phyloP scores from a whole-genome alignment of 1,140 invertebrate species.

The Trialeurodes vaporariorum region DNA sequence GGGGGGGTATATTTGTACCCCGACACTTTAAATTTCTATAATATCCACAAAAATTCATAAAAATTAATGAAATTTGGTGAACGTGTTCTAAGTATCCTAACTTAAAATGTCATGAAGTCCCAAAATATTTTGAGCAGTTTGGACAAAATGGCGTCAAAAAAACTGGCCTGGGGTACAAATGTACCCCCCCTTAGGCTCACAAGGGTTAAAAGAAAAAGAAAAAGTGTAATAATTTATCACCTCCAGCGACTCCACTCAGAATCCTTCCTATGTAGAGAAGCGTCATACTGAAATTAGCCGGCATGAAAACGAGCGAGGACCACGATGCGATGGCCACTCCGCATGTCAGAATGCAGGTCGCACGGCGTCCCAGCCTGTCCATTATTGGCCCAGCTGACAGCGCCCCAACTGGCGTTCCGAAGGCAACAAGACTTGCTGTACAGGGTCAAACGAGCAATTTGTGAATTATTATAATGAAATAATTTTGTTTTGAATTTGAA shows the following conservation, averaged over 20 bases:
- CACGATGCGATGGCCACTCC: slow-evolving; percentile 46
- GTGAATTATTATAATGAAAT: not conserved
- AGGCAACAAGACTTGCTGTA: slow-evolving; percentile 42
- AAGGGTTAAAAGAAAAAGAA: too few relatives aligned
- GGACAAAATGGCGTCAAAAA: too few relatives aligned
- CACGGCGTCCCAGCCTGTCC: slow-evolving; percentile 50
- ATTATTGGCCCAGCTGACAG: slow-evolving; percentile 43
- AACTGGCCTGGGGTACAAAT: too few relatives aligned
- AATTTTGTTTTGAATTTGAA: not conserved
- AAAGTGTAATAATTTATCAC: too few relatives aligned
- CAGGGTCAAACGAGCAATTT: not conserved
- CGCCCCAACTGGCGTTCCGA: slow-evolving; percentile 41
- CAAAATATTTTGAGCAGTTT: too few relatives aligned
- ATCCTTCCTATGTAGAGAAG: slow-evolving; percentile 36
- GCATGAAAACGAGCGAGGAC: slow-evolving; percentile 36
- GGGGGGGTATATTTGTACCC: too few relatives aligned
- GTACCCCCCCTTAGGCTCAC: too few relatives aligned
- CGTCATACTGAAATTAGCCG: slow-evolving; percentile 7
- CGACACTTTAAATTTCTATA: too few relatives aligned
- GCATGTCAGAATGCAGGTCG: slow-evolving; percentile 39
- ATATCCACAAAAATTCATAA: too few relatives aligned
- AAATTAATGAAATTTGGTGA: too few relatives aligned
- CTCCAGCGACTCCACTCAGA: slow-evolving; percentile 39
- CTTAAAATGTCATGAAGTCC: too few relatives aligned
- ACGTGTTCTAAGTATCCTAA: too few relatives aligned